Base-by-base conservation (phyloP, 2,113 vertebrate genomes). In the Donacobius atricapilla region DNA sequence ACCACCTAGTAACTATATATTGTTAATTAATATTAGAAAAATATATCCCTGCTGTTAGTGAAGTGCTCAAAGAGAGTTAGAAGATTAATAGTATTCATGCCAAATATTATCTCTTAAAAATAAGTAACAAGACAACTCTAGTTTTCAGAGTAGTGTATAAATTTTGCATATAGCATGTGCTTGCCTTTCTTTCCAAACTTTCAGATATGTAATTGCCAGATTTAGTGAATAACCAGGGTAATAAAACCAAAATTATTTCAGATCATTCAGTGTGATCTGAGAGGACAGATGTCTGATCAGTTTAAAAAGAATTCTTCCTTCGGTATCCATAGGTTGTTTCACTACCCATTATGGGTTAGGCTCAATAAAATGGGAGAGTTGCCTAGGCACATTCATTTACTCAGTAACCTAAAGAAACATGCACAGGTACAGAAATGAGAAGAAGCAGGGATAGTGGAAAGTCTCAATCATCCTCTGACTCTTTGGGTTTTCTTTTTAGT, bases 321-420 rank as follows among this genome's bases (percentile, higher is more conserved):
- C 1, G 2, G n/a, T 50, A 35, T 51, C 24, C 61, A n/a, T 6
- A 27, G 17, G 3, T 44, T 3, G 3, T 30, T 51, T n/a, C 13
- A 23, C 15, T 56, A 18, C 9, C 50, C 12, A 10, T 35, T 71
- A 15, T 19, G 21, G 31, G 35, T 50, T 48, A 25, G 25, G 42
- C 17, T 27, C 25, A 31, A 15, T 71, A 42, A 71, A 56, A 71
- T 79, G 25, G 9, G 25, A 35, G 7, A 12, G 7, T 18, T 64
- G 11, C 10, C n/a, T 35, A 12, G 35, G 31, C 17, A 35, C 7
- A 18, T 27, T 48, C 17, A 27, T 48, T 56, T 64, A 25, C 21
- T 42, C 42, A 37, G 25, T 40, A 42, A 64, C 17, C 21, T 72
- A 48, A 48, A 48, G n/a, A 56, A 87, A 71, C 16, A 21, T 12